Base-by-base conservation (phyloP, 2,888 invertebrate species). In the Drosophila macrothrix region DNA sequence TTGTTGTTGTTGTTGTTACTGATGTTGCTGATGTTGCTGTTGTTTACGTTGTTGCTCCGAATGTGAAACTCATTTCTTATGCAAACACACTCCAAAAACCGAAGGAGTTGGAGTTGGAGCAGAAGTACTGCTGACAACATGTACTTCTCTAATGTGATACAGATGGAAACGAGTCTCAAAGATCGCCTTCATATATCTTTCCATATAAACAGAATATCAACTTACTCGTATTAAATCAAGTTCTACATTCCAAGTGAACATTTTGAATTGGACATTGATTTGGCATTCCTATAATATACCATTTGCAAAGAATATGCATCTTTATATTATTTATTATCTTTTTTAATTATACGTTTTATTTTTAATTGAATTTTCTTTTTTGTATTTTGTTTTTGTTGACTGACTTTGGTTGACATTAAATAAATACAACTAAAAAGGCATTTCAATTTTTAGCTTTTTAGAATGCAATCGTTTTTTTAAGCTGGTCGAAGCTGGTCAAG, bases 21-120 rank as follows among this genome's bases (percentile, higher is more conserved):
- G 22, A 22, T 37, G 12, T 14, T 37, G 16, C 4, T 35, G 29
- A 29, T 28, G 43, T 5, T 12, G 39, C 7, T 43, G 43, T 19
- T 52, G 43, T 4, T n/a, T 19, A 6, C n/a, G 41, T 28, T 52
- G 52, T n/a, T 28, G 28, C 9, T 29, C 9, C 52, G 28, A 62
- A 72, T 72, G 73, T 66, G 73, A 73, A 73, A 78, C 28, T 43
- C 19, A 61, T 64, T 63, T 54, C 22, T 73, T 76, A 67, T 55
- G 43, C 67, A 73, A 76, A 52, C 29, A 28, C 14, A 28, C 29
- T 14, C 9, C 19, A 50, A 39, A 50, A 29, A 4, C 12, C 22
- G 19, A 28, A 28, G 50, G n/a, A 28, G 50, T 28, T 50, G 10
- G 28, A 50, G 28, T 19, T 28, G 31, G 31, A 9, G 50, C 28